Conservation (phyloP, 1,140 invertebrate species). For the Lithobius niger region DNA sequence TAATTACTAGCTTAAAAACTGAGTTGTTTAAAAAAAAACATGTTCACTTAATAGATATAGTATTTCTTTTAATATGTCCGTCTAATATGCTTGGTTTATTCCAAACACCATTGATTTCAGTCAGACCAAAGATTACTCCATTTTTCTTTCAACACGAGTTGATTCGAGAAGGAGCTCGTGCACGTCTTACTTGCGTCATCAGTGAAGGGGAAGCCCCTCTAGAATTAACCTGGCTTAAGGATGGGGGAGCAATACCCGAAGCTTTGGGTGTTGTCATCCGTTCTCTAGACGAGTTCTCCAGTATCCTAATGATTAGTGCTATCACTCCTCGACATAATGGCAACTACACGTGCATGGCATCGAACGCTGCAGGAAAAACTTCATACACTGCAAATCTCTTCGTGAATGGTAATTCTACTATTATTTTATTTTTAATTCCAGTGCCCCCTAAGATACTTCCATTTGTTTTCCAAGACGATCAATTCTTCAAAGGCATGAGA, state of each 20-base stretch:
- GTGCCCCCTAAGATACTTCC: constrained; percentile 71
- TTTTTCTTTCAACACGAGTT: constrained; percentile 63
- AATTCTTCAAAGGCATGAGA: constrained; percentile 61
- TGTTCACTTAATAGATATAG: neutral
- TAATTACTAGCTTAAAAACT: neutral
- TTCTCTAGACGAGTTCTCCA: neutral
- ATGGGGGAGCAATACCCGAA: constrained; percentile 44
- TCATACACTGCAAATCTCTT: constrained; percentile 63
- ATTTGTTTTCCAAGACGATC: constrained; percentile 64
- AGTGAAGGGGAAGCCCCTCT: constrained; percentile 62
- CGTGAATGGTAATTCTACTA: constrained; percentile 33
- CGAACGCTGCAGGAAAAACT: constrained; percentile 58
- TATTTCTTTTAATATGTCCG: neutral
- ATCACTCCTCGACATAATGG: constrained; percentile 56
- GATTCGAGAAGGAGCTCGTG: constrained; percentile 64
- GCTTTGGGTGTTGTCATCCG: neutral
- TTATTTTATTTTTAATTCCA: constrained; percentile 27
- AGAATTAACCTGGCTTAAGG: constrained; percentile 61
- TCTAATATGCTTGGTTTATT: neutral
- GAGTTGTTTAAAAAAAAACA: neutral
- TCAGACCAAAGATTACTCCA: constrained; percentile 68
- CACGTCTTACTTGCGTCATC: constrained; percentile 67
- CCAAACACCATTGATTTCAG: constrained; percentile 1
- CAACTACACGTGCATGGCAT: constrained; percentile 65
- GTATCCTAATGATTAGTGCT: constrained; percentile 52